Evolutionary conservation across 2,797 vertebrate genomes (phyloP).

Genomic region (Limnodromus scolopaceus): DNA sequence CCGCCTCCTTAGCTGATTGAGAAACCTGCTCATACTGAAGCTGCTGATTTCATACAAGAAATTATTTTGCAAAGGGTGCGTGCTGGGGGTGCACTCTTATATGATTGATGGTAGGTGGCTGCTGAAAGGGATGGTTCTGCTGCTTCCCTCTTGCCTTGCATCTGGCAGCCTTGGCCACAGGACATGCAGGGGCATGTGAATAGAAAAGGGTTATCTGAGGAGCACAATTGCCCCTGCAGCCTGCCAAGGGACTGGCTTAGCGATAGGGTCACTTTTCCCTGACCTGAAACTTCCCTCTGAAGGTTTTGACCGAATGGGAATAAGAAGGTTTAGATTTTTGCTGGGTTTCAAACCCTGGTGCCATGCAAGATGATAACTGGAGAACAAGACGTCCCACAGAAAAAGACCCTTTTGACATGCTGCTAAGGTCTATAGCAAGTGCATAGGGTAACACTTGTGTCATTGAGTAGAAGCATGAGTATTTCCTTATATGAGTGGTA

Average conservation of each 20-base stretch:
- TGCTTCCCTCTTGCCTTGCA: not conserved
- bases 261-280: fast-evolving
- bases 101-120: not conserved
- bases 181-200: fast-evolving
- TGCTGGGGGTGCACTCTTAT: not conserved
- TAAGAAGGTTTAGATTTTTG: not conserved
- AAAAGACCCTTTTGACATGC: fast-evolving
- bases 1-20: not conserved
- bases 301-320: not conserved
- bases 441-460: not conserved
- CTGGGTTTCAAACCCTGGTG: not conserved
- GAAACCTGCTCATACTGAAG: not conserved
- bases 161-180: not conserved
- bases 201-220: not conserved
- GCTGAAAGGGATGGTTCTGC: not conserved
- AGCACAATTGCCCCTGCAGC: not conserved
- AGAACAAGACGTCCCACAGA: not conserved
- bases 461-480: not conserved
- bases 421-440: not conserved
- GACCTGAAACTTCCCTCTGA: not conserved
- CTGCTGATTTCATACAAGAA: not conserved
- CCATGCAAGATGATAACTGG: fast-evolving
- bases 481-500: not conserved
- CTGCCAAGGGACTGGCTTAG: not conserved
- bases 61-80: not conserved